phyloP scores from a whole-genome alignment of 2,888 invertebrate genomes.

The Lobophora halterata region DNA sequence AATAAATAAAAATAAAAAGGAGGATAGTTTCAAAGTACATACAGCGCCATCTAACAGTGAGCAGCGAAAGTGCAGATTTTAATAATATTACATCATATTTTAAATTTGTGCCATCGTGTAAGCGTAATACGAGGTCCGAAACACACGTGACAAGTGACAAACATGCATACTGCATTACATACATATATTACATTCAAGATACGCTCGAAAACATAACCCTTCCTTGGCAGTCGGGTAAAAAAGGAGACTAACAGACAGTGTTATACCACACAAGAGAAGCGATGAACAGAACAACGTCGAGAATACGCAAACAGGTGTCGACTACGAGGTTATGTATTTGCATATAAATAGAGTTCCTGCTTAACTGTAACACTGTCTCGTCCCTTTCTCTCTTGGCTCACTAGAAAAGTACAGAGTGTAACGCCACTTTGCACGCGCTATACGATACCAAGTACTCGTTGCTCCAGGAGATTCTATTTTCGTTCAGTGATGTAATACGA shows the following conservation, averaged over 20 bases:
- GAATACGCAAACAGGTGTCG: constrained; percentile 82
- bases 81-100: no score
- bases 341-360: constrained; percentile 82
- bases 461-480: constrained; percentile 77
- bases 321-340: constrained; percentile 79
- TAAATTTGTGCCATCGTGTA: no score
- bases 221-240: no score
- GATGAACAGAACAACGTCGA: constrained; percentile 65
- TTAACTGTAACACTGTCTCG: constrained; percentile 76
- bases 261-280: constrained; percentile 69
- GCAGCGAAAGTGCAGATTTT: no score
- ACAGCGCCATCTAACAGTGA: no score
- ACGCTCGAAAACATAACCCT: no score
- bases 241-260: constrained; percentile 69
- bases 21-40: no score
- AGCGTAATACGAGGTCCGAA: no score
- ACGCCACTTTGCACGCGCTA: constrained; percentile 67
- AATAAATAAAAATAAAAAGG: no score
- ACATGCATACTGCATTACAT: no score
- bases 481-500: constrained; percentile 70
- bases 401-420: constrained; percentile 64
- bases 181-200: no score
- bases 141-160: no score
- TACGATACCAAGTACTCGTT: constrained; percentile 57
- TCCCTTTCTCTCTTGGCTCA: constrained; percentile 69